These are phyloP conservation scores for Carassius auratus DNA, from an alignment of 2,113 vertebrate genomes.

Conservation along the genomic window DNA sequence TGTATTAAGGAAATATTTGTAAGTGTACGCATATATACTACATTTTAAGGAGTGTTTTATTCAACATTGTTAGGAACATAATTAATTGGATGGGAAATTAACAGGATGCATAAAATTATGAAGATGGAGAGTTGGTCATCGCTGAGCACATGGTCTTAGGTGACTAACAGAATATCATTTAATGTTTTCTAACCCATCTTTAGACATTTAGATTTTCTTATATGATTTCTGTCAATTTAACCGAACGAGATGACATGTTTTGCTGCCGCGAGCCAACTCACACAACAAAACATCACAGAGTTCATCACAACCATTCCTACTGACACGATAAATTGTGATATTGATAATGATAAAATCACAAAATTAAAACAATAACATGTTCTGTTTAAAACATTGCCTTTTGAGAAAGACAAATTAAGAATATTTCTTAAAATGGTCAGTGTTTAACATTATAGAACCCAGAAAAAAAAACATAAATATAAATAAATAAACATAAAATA, in stretches of 20 bases:
- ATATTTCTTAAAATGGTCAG: background rate
- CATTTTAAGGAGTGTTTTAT: no score
- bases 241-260: background rate
- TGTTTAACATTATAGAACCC: background rate
- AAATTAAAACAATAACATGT: background rate
- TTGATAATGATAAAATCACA: background rate
- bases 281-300: no score
- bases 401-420: background rate
- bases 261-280: background rate
- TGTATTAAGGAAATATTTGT: no score
- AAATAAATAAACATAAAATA: no score
- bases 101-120: background rate
- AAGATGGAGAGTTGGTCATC: no score
- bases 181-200: background rate
- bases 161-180: background rate
- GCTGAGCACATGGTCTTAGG: background rate
- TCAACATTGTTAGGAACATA: no score
- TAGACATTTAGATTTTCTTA: background rate
- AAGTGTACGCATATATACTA: no score
- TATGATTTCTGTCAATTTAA: background rate
- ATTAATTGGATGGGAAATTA: background rate
- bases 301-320: no score
- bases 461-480: background rate
- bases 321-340: background rate
- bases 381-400: background rate